Conservation (phyloP, 2,797 vertebrate genomes). For the Acipenser transmontanus region DNA sequence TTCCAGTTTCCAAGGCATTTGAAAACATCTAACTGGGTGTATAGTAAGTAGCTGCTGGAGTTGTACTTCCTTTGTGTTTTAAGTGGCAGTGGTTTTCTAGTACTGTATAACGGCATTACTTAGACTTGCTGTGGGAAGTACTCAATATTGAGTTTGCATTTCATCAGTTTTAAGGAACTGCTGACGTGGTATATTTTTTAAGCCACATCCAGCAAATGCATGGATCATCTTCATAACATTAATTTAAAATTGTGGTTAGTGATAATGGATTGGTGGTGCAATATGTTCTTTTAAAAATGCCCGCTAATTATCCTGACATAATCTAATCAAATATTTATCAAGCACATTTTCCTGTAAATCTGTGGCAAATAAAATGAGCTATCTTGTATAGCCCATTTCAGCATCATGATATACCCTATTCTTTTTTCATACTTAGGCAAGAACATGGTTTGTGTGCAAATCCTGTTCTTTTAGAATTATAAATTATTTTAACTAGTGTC, state of each 20-base stretch:
- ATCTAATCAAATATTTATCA: slow-evolving; percentile 8
- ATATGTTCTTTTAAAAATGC: background rate
- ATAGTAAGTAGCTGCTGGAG: slow-evolving; percentile 57
- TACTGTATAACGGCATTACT: slow-evolving; percentile 10
- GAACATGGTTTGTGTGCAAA: no score
- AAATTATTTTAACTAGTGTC: no score
- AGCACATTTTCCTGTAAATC: slow-evolving; percentile 1
- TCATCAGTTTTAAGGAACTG: background rate
- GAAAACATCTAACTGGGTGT: slow-evolving; percentile 47
- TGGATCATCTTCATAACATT: slow-evolving; percentile 7
- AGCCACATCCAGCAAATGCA: slow-evolving; percentile 17
- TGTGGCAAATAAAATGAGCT: background rate
- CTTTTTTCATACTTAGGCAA: no score
- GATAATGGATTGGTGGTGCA: slow-evolving; percentile 2
- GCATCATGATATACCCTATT: background rate
- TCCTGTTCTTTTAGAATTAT: no score
- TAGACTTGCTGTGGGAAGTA: slow-evolving; percentile 10
- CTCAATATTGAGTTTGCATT: slow-evolving; percentile 13
- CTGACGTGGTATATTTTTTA: slow-evolving; percentile 21
- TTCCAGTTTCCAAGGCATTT: slow-evolving; percentile 56
- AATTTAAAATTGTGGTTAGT: slow-evolving; percentile 5
- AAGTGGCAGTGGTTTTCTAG: slow-evolving; percentile 7
- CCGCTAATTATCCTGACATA: slow-evolving; percentile 6
- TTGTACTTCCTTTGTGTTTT: slow-evolving; percentile 29
- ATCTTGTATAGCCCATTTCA: background rate